Evolutionary conservation across 1,140 invertebrate species (phyloP), one percentile per base, ranked within the genome.

Genomic region (Drosophila punjabiensis): DNA sequence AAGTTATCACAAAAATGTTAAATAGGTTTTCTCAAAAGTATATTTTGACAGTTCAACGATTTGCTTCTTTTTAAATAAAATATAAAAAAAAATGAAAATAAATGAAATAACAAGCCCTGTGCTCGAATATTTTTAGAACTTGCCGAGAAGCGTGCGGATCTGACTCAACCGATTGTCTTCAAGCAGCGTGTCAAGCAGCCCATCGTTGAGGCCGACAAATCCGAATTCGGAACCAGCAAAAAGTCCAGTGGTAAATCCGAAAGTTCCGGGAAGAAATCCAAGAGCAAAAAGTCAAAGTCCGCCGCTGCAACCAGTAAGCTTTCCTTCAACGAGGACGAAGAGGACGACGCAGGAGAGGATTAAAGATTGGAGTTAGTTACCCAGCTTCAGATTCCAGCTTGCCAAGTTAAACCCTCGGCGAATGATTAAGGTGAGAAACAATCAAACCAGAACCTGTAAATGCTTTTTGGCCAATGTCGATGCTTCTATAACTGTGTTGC

Each of bases 281-380:
- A 76, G 32, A 76, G 66, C 37, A 89, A 85, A 47, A 90, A 79
- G 43, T 67, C 79, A 18, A 90, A 85, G 75, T 37, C 70, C 14
- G 28, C 64, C 66, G 52, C 70, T 16, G 18, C 70, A 76, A 59
- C 28, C 32, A 90, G 73, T 56, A 90, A 91, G 62, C 71, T 92
- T 45, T 92, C 91, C 45, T 92, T 92, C 56, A 89, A 92, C 91
- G 73, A 87, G 43, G 91, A 92, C 82, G 91, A 92, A 41, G 91
- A 92, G 50, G 91, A 92, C 52, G 84, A 81, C 48, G 71, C 71
- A 53, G 74, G 32, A 61, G 63, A 77, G 73, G 75, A 90, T 76
- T 89, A 63, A 65, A 50, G 45, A 50, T 43, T 30, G 18, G 5
- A 43, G 8, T 35, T 41, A 20, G 30, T 16, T 28, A 20, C 30